Percentiles rank a stretch among this genome's conserved stretches.
Conservation (phyloP, 2,888 invertebrate genomes). For the Anaspis maculata region DNA sequence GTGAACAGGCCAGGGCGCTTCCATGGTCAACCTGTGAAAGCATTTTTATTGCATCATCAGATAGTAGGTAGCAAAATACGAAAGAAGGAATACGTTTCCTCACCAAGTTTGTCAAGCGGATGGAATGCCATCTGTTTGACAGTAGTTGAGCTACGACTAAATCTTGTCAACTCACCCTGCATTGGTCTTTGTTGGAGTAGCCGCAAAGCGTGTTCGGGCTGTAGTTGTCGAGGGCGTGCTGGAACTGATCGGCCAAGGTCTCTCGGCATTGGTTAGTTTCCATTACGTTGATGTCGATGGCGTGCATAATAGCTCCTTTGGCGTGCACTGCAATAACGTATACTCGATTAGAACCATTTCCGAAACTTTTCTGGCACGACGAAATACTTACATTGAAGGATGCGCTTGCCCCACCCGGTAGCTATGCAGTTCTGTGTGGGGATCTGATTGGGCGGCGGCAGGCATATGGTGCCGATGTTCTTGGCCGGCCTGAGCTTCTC, state of each 20-base stretch:
- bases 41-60: background rate
- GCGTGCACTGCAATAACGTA: slow-evolving; percentile 59
- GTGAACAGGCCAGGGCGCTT: slow-evolving; percentile 71
- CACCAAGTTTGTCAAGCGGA: no score
- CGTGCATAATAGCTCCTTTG: slow-evolving; percentile 67
- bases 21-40: slow-evolving; percentile 56
- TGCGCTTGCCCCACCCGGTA: slow-evolving; percentile 77
- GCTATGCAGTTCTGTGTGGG: slow-evolving; percentile 59
- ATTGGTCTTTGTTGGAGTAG: slow-evolving; percentile 61
- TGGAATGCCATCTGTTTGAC: background rate
- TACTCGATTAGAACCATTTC: no score
- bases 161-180: slow-evolving; percentile 50
- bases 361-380: no score
- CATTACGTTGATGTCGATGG: slow-evolving; percentile 58
- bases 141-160: background rate
- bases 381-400: slow-evolving; percentile 60
- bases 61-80: background rate
- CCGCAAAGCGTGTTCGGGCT: slow-evolving; percentile 63
- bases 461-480: slow-evolving; percentile 68
- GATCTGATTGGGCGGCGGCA: slow-evolving; percentile 51
- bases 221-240: slow-evolving; percentile 49
- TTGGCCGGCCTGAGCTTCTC: slow-evolving; percentile 56
- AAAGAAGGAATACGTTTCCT: no score
- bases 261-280: slow-evolving; percentile 54
- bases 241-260: slow-evolving; percentile 49